Evolutionary conservation across 2,888 invertebrate genomes (phyloP).

Genomic region (Lysandra coridon): DNA sequence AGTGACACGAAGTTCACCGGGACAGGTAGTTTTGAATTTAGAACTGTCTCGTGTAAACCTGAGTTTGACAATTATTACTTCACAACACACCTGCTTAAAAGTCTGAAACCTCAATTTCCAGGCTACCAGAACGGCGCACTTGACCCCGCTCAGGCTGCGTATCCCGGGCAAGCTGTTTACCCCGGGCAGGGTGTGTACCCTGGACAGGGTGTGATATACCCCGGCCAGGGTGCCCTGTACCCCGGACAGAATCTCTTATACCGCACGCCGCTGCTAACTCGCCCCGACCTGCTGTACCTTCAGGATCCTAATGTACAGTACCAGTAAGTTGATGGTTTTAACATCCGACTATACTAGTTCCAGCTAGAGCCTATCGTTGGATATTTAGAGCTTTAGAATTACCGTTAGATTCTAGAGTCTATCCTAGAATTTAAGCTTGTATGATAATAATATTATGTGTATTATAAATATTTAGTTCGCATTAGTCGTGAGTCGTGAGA

Average conservation of each 20-base stretch:
- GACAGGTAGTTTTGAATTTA: too few species aligned
- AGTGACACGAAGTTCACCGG: too few species aligned
- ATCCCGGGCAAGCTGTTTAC: slow-evolving; percentile 49
- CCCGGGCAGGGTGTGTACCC: slow-evolving; percentile 38
- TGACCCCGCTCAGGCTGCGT: slow-evolving; percentile 40
- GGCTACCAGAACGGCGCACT: slow-evolving; percentile 66
- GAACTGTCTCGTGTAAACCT: too few species aligned
- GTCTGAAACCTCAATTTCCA: slow-evolving; percentile 37
- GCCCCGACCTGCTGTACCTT: slow-evolving; percentile 58
- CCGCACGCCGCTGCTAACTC: slow-evolving; percentile 47
- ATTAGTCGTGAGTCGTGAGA: too few species aligned
- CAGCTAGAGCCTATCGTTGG: too few species aligned
- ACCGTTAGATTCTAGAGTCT: too few species aligned
- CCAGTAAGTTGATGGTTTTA: slow-evolving; percentile 51
- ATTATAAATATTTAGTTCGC: too few species aligned
- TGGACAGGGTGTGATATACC: slow-evolving; percentile 55
- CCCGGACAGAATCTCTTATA: slow-evolving; percentile 47
- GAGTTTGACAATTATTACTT: too few species aligned
- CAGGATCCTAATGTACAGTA: slow-evolving; percentile 49
- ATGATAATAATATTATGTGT: too few species aligned
- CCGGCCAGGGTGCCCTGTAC: slow-evolving; percentile 47
- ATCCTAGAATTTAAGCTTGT: too few species aligned
- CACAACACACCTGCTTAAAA: neutral
- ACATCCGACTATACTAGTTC: too few species aligned
- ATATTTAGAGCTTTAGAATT: too few species aligned